Evolutionary conservation across 1,140 invertebrate species (phyloP).

Genomic region (Geopemphigus sp.): DNA sequence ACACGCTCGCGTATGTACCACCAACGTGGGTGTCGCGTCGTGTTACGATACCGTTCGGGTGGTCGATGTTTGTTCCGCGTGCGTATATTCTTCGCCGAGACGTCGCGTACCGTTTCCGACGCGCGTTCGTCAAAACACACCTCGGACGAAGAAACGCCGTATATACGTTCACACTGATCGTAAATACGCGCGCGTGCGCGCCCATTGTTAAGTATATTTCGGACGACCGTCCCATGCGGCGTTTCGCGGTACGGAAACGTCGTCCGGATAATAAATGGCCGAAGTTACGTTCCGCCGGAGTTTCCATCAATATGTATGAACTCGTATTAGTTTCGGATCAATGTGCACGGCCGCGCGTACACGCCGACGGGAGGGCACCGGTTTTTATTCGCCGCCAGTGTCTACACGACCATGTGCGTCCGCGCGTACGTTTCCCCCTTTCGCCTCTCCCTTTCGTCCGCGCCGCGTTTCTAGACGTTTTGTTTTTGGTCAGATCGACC

Average conservation of each 20-base stretch:
- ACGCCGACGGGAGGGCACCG: not conserved
- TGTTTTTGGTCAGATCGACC: no score
- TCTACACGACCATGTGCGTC: no score
- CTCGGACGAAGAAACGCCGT: not conserved
- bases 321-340: conserved; percentile 45
- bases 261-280: conserved; percentile 31
- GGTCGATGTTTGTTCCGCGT: not conserved
- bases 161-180: not conserved
- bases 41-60: no score
- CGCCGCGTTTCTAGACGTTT: no score
- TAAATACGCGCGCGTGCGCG: not conserved
- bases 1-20: no score
- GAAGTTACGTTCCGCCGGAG: conserved; percentile 13
- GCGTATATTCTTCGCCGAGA: not conserved
- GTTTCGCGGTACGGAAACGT: conserved; percentile 27
- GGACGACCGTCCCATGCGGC: not conserved
- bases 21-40: no score
- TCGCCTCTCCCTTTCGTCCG: no score
- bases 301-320: conserved; percentile 47
- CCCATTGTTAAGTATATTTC: not conserved
- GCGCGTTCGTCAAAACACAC: not conserved
- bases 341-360: conserved; percentile 3
- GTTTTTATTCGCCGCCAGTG: conserved; percentile 5
- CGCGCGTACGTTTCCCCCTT: no score
- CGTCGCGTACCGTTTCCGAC: not conserved